phyloP scores from a whole-genome alignment of 2,797 vertebrate genomes.

The Pseudochirops corinnae region DNA sequence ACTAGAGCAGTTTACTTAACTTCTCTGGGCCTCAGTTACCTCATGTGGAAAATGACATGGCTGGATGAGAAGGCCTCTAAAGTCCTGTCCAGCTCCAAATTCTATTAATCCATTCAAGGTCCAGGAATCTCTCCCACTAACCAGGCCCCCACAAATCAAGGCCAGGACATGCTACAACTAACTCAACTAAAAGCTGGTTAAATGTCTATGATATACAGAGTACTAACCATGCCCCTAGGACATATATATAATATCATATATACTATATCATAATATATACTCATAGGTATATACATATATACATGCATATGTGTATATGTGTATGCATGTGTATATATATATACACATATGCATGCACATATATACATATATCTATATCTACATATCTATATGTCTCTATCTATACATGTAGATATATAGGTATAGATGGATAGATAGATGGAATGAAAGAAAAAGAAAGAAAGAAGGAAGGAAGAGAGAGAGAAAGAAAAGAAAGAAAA shows the following conservation, averaged over 20 bases:
- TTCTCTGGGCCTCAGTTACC: no score
- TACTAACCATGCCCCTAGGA: neutral
- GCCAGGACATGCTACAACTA: neutral
- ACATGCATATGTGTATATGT: no score
- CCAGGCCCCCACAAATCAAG: neutral
- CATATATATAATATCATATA: neutral
- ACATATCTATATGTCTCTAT: no score
- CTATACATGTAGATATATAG: no score
- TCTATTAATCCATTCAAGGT: neutral
- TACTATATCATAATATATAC: neutral
- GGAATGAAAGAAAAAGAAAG: no score
- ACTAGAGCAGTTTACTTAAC: neutral
- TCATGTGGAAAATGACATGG: no score
- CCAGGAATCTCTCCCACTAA: neutral
- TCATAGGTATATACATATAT: neutral
- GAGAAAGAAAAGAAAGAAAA: no score
- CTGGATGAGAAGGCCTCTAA: no score
- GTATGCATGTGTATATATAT: no score
- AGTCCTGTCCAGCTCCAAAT: neutral
- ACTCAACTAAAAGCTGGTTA: neutral
- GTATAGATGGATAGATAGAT: no score
- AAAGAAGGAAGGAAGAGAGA: no score
- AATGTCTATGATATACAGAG: neutral
- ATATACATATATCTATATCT: no score
- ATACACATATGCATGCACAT: neutral